Evolutionary conservation across 2,797 vertebrate species (phyloP).

Genomic region (Pampus argenteus): DNA sequence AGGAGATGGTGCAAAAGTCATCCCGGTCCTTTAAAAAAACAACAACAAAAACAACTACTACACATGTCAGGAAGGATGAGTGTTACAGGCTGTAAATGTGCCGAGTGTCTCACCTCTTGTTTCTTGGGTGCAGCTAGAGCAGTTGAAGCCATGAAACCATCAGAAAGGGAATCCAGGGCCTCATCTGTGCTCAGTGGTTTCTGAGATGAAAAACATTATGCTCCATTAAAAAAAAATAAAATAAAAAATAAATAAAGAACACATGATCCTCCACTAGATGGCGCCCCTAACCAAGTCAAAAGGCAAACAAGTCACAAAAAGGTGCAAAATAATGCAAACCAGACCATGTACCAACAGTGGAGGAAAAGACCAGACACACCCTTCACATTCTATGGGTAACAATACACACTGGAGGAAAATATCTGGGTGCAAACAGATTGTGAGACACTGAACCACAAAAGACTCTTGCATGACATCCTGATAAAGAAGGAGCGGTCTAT

Average conservation of each 20-base stretch:
- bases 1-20: constrained; percentile 71
- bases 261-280: constrained; percentile 74
- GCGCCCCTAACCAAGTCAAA: constrained; percentile 33
- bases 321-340: constrained; percentile 58
- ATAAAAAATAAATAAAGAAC: too few species aligned
- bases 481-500: constrained; percentile 41
- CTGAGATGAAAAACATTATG: constrained; percentile 52
- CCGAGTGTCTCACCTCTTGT: constrained; percentile 56
- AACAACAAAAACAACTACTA: too few species aligned
- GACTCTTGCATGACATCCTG: not conserved
- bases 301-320: constrained; percentile 42
- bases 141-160: constrained; percentile 71
- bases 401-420: constrained; percentile 9
- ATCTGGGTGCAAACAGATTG: constrained; percentile 1
- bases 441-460: constrained; percentile 15
- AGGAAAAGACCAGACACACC: constrained; percentile 82
- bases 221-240: too few species aligned
- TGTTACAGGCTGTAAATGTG: constrained; percentile 13
- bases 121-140: constrained; percentile 53
- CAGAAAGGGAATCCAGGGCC: constrained; percentile 79
- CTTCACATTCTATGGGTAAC: constrained; percentile 69
- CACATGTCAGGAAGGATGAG: too few species aligned
- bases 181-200: constrained; percentile 81
- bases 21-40: too few species aligned
- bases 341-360: constrained; percentile 49